phyloP scores from a whole-genome alignment of 2,113 vertebrate genomes.

The Bos taurus region DNA sequence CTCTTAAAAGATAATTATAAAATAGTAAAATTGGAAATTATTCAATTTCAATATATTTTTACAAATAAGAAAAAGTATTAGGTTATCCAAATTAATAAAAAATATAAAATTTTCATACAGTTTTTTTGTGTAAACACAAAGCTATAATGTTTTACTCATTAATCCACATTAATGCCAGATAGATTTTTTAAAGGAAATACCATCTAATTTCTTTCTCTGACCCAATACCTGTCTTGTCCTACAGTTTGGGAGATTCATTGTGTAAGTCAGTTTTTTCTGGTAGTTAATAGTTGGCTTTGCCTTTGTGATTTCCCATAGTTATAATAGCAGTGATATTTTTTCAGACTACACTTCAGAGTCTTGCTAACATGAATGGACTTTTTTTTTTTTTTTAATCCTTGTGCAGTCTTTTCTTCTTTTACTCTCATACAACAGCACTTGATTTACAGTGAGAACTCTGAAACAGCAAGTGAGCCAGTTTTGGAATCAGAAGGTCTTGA shows the following conservation, averaged over 20 bases:
- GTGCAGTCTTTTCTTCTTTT: neutral
- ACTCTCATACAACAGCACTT: neutral
- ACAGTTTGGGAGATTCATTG: neutral
- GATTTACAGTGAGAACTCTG: neutral
- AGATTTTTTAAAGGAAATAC: neutral
- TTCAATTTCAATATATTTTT: neutral
- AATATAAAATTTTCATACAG: neutral
- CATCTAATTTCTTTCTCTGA: neutral
- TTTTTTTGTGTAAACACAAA: neutral
- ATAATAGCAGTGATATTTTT: neutral
- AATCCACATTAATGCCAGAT: neutral
- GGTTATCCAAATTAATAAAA: neutral
- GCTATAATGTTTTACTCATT: neutral
- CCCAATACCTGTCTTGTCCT: neutral
- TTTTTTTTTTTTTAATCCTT: neutral
- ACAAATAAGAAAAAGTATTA: neutral
- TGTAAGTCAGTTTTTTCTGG: neutral
- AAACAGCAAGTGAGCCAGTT: neutral
- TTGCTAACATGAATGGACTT: neutral
- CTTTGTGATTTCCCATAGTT: neutral
- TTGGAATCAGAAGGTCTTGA: neutral
- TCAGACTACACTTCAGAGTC: neutral
- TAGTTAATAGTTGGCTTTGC: neutral
- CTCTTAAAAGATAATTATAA: neutral
- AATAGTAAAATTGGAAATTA: neutral